phyloP scores from a whole-genome alignment of 37 sponge, comb jelly and placozoan genomes.

The Axinella damicornis region DNA sequence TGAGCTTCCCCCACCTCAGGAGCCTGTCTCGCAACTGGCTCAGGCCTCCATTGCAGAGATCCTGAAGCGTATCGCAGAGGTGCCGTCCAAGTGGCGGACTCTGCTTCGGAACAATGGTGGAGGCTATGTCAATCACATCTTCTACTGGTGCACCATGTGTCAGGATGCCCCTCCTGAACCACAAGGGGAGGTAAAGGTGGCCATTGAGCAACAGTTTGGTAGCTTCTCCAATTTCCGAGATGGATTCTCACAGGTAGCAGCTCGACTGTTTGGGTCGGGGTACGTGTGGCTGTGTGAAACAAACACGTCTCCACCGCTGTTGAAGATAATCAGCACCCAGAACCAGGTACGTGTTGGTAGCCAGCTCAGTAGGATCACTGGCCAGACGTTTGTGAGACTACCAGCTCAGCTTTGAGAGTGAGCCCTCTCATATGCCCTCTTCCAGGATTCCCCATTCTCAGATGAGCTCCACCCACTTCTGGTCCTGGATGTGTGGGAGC shows the following conservation, averaged over 20 bases:
- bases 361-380: too few species aligned
- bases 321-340: conserved; percentile 39
- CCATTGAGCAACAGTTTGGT: conserved; percentile 57
- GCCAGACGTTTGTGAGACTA: too few species aligned
- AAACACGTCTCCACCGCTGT: conserved; percentile 4
- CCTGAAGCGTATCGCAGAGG: conserved; percentile 40
- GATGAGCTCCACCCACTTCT: conserved; percentile 73
- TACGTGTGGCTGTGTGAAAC: conserved; percentile 77
- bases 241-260: conserved; percentile 55
- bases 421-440: too few species aligned
- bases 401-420: too few species aligned
- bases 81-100: conserved; percentile 70
- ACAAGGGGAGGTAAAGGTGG: conserved; percentile 43
- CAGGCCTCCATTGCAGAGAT: conserved; percentile 60
- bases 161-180: conserved; percentile 18
- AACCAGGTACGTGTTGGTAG: conserved; percentile 68
- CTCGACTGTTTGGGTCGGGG: conserved; percentile 83
- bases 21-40: conserved; percentile 47
- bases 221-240: conserved; percentile 53
- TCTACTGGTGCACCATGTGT: conserved; percentile 83
- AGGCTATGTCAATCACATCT: conserved; percentile 84
- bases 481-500: conserved; percentile 91
- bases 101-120: conserved; percentile 76
- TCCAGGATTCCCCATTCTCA: conserved; percentile 71
- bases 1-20: not conserved